Evolutionary conservation across 2,113 vertebrate genomes (phyloP).

Genomic region (Myiozetetes cayanensis): DNA sequence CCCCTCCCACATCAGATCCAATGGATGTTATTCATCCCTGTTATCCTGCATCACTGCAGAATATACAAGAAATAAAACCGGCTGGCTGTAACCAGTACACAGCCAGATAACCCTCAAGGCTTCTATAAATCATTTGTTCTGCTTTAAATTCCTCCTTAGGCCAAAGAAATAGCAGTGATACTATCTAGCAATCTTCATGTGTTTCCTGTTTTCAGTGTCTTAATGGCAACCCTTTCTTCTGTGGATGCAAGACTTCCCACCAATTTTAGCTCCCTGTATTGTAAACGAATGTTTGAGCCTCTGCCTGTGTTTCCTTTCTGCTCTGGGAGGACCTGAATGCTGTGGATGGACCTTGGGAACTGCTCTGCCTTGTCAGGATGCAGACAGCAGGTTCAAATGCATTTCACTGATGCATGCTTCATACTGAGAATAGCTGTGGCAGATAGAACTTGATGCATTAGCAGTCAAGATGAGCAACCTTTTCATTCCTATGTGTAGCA

Average conservation of each 20-base stretch:
- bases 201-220: background rate
- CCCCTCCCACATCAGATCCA: background rate
- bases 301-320: background rate
- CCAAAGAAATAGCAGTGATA: background rate
- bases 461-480: slow-evolving; percentile 8
- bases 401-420: background rate
- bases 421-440: background rate
- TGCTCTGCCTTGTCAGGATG: background rate
- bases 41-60: background rate
- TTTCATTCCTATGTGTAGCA: background rate
- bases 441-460: background rate
- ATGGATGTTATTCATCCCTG: background rate
- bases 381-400: background rate
- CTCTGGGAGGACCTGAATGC: background rate
- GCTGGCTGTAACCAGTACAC: background rate
- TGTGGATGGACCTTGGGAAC: background rate
- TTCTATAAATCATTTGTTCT: background rate
- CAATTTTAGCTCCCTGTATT: background rate
- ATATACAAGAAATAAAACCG: background rate
- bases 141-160: background rate
- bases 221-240: background rate
- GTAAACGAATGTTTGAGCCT: background rate
- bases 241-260: background rate
- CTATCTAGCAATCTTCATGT: background rate
- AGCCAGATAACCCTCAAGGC: background rate